phyloP scores from a whole-genome alignment of 1,140 invertebrate species.

The Drosophila pseudoananassae region DNA sequence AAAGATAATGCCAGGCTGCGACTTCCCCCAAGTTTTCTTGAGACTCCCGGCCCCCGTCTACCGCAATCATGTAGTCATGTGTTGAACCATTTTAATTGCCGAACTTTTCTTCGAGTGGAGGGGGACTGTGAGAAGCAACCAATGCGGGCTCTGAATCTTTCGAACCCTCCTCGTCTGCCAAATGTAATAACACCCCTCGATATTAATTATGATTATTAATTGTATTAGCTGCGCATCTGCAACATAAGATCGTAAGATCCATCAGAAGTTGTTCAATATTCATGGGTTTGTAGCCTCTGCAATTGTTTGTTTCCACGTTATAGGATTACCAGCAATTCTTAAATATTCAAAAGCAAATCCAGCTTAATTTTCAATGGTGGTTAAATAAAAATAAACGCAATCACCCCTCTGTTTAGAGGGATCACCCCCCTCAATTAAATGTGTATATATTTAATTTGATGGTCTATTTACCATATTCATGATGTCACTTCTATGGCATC shows the following conservation, averaged over 20 bases:
- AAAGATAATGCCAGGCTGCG: slow-evolving; percentile 70
- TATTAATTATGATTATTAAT: slow-evolving; percentile 61
- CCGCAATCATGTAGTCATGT: slow-evolving; percentile 57
- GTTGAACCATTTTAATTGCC: slow-evolving; percentile 70
- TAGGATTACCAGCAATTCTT: slow-evolving; percentile 9
- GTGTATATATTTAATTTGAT: slow-evolving; percentile 52
- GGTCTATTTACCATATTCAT: slow-evolving; percentile 51
- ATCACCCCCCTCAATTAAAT: slow-evolving; percentile 38
- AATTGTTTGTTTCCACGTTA: neutral
- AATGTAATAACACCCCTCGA: slow-evolving; percentile 71
- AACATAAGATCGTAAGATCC: slow-evolving; percentile 6
- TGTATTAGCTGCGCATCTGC: slow-evolving; percentile 68
- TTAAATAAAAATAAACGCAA: slow-evolving; percentile 7
- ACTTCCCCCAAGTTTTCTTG: slow-evolving; percentile 19
- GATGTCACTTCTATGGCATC: slow-evolving; percentile 40
- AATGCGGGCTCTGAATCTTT: slow-evolving; percentile 57
- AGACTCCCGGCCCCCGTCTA: neutral
- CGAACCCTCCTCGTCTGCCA: slow-evolving; percentile 42
- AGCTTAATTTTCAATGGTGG: slow-evolving; percentile 18
- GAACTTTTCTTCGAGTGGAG: slow-evolving; percentile 51
- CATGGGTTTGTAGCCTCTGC: neutral
- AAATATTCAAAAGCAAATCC: slow-evolving; percentile 26
- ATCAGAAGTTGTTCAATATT: slow-evolving; percentile 8
- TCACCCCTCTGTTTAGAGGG: slow-evolving; percentile 6
- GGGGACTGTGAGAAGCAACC: slow-evolving; percentile 1